Conservation (phyloP, 2,113 vertebrate species). For the Phycodurus eques region DNA sequence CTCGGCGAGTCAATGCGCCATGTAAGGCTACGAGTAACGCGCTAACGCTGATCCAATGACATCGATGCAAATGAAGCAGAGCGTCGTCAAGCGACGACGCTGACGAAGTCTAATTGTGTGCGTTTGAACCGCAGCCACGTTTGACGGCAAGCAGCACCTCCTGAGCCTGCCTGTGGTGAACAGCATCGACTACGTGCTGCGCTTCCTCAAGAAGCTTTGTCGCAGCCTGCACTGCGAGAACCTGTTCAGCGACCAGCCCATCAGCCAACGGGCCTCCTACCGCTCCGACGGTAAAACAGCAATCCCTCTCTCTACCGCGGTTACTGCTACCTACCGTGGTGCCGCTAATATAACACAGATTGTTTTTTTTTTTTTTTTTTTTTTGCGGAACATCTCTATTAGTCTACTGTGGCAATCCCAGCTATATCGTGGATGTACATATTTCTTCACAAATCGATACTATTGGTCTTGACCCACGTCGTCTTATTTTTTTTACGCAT, state of each 20-base stretch:
- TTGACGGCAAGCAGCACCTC: slow-evolving; percentile 94
- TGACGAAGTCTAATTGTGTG: background rate
- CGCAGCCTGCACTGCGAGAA: slow-evolving; percentile 90
- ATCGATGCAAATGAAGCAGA: too few species aligned
- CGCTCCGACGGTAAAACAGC: slow-evolving; percentile 64
- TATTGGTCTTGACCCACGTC: too few species aligned
- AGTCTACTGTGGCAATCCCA: too few species aligned
- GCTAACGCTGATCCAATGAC: too few species aligned
- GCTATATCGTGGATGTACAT: background rate
- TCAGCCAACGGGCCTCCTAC: slow-evolving; percentile 69
- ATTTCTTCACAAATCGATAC: too few species aligned
- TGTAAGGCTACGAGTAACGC: too few species aligned
- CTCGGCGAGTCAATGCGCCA: too few species aligned
- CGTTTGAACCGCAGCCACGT: slow-evolving; percentile 78
- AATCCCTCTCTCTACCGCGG: too few species aligned
- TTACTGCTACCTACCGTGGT: too few species aligned
- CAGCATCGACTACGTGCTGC: slow-evolving; percentile 89
- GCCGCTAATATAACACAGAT: too few species aligned
- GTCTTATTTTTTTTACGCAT: background rate
- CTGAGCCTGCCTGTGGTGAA: slow-evolving; percentile 90
- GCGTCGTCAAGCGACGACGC: background rate
- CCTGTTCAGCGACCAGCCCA: slow-evolving; percentile 95
- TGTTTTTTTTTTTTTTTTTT: too few species aligned
- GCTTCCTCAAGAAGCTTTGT: slow-evolving; percentile 94
- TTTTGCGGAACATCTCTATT: too few species aligned